phyloP scores from a whole-genome alignment of 2,888 invertebrate genomes.

The Archaeoteleia sp. region DNA sequence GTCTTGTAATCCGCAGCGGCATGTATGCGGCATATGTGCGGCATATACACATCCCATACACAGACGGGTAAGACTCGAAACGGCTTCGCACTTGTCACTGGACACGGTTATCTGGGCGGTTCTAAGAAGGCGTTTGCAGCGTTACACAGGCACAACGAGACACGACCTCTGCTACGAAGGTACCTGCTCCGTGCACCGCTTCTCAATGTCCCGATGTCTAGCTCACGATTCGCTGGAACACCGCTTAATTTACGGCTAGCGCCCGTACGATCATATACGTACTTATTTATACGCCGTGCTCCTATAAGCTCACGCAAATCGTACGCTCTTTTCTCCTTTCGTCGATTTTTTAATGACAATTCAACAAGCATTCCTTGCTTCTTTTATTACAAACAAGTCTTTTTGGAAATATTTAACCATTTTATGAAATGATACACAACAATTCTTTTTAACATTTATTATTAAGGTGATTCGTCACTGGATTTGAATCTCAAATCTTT shows the following conservation, averaged over 20 bases:
- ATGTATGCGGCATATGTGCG: conserved; percentile 23
- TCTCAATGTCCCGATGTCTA: conserved; percentile 61
- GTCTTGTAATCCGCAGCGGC: conserved; percentile 35
- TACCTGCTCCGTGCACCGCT: conserved; percentile 51
- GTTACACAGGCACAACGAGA: conserved; percentile 58
- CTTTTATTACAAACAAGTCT: too few species aligned
- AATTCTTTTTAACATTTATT: too few species aligned
- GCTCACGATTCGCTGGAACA: conserved; percentile 70
- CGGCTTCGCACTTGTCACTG: conserved; percentile 64
- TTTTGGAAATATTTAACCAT: too few species aligned
- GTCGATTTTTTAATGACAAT: too few species aligned
- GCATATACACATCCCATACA: conserved; percentile 15
- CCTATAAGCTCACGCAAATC: conserved; percentile 22
- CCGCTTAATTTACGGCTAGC: conserved; percentile 56
- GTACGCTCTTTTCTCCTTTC: not conserved
- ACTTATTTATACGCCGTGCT: not conserved
- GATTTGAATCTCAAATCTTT: too few species aligned
- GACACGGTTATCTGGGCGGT: conserved; percentile 60
- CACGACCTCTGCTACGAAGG: conserved; percentile 58
- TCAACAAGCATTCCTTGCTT: too few species aligned
- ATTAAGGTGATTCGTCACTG: too few species aligned
- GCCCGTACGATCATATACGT: conserved; percentile 44
- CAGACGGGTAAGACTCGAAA: conserved; percentile 38
- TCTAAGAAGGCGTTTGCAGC: conserved; percentile 62
- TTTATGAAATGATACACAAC: too few species aligned